phyloP scores from a whole-genome alignment of 2,888 invertebrate species.

The Acronicta leporina region DNA sequence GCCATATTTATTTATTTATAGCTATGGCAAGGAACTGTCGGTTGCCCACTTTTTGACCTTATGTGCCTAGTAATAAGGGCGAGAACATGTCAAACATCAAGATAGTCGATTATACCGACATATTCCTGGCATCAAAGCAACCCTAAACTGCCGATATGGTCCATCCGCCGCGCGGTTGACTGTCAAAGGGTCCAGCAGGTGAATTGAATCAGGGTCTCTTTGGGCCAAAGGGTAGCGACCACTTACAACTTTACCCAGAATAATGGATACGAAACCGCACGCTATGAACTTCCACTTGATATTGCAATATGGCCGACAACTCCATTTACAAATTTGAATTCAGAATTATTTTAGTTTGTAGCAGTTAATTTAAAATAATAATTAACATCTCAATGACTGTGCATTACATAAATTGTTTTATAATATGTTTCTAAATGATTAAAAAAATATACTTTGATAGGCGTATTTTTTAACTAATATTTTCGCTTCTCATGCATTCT shows the following conservation, averaged over 20 bases:
- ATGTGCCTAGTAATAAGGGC: no score
- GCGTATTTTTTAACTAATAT: no score
- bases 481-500: no score
- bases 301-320: conserved; percentile 55
- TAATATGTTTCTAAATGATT: no score
- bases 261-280: conserved; percentile 81
- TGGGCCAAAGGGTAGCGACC: conserved; percentile 69
- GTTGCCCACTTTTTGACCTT: no score
- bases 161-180: conserved; percentile 49
- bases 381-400: no score
- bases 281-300: conserved; percentile 68
- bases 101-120: conserved; percentile 20
- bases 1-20: no score
- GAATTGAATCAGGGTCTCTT: conserved; percentile 78
- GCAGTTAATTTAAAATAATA: no score
- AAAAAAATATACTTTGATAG: no score
- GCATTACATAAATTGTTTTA: no score
- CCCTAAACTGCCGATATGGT: conserved; percentile 67
- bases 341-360: conserved; percentile 24
- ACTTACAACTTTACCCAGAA: conserved; percentile 80
- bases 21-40: no score
- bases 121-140: conserved; percentile 52
- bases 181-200: conserved; percentile 75
- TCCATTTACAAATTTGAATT: conserved; percentile 52
- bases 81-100: neutral